Conservation (phyloP, 2,888 invertebrate species). For the Hypolimnas misippus region DNA sequence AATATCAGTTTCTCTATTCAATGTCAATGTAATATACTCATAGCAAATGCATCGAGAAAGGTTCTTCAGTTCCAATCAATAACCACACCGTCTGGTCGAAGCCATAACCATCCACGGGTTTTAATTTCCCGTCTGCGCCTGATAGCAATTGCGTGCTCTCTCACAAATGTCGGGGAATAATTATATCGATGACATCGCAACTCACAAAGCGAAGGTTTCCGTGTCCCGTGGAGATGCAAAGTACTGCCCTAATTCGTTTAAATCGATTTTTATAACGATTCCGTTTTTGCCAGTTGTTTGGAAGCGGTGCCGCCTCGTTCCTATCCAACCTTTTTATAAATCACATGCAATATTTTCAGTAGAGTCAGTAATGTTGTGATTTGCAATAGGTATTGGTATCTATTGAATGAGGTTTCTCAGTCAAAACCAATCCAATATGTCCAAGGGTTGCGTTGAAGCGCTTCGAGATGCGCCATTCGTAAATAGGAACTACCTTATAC, state of each 20-base stretch:
- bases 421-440: neutral
- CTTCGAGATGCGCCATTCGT: no score
- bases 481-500: no score
- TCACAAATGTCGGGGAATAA: neutral
- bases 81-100: conserved; percentile 5
- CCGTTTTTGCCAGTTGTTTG: conserved; percentile 46
- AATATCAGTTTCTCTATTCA: neutral
- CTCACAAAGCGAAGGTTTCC: neutral
- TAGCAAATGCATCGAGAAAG: neutral
- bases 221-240: conserved; percentile 2
- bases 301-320: conserved; percentile 40
- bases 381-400: neutral
- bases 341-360: neutral
- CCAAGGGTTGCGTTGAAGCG: neutral
- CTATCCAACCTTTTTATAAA: conserved; percentile 12
- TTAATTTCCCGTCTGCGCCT: neutral
- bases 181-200: neutral
- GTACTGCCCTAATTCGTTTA: neutral
- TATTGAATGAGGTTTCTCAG: neutral
- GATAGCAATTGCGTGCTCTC: neutral
- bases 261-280: conserved; percentile 63
- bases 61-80: conserved; percentile 6
- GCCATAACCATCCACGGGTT: neutral
- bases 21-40: neutral
- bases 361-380: neutral